These are phyloP conservation scores for Phasia obesa DNA, from an alignment of 2,888 invertebrate genomes.

Conservation along the genomic window DNA sequence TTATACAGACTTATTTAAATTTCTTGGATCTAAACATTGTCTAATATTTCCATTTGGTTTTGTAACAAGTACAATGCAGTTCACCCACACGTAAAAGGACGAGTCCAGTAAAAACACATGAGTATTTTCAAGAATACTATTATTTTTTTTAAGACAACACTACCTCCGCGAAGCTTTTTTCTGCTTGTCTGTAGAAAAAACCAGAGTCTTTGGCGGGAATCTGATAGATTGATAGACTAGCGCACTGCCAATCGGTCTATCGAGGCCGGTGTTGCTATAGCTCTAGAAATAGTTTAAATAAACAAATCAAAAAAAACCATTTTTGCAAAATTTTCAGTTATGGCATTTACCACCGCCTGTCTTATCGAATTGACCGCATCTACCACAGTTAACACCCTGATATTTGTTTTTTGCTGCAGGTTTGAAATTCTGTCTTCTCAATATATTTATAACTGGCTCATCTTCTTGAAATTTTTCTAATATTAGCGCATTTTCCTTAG, in stretches of 20 bases:
- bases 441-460: slow-evolving; percentile 7
- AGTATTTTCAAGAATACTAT: slow-evolving; percentile 58
- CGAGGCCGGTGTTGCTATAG: neutral
- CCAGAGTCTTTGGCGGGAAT: no score
- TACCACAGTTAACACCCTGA: neutral
- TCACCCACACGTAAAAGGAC: slow-evolving; percentile 50
- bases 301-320: slow-evolving; percentile 3
- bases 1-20: no score
- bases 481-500: slow-evolving; percentile 20
- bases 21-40: no score
- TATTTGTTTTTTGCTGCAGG: neutral
- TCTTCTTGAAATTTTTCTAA: slow-evolving; percentile 18
- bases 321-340: slow-evolving; percentile 27
- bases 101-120: slow-evolving; percentile 55
- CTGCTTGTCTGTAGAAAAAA: no score
- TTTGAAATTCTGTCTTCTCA: slow-evolving; percentile 5
- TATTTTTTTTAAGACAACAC: no score
- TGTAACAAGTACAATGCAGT: no score
- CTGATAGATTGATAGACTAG: no score
- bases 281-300: neutral
- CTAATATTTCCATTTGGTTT: no score
- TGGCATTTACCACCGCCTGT: neutral
- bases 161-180: no score
- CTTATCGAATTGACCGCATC: slow-evolving; percentile 9
- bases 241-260: neutral